phyloP scores from a whole-genome alignment of 2,888 invertebrate species.

The Ephialtes manifestator region DNA sequence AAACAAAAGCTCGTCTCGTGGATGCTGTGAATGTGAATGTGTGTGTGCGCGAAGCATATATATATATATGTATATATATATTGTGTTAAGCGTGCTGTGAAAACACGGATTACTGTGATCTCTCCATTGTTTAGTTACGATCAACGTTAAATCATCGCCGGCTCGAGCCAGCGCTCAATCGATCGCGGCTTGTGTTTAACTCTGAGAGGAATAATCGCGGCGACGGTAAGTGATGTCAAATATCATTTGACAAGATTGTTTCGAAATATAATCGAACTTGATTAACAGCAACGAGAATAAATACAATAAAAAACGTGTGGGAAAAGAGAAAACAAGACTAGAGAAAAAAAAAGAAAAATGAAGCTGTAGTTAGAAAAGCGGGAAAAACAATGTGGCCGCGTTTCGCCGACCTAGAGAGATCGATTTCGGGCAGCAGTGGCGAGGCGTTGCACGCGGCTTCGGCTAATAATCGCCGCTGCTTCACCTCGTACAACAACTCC shows the following conservation, averaged over 20 bases:
- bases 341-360: neutral
- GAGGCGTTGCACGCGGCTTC: conserved; percentile 61
- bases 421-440: conserved; percentile 64
- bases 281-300: neutral
- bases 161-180: neutral
- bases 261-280: neutral
- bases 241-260: neutral
- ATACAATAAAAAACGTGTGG: no score
- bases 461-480: conserved; percentile 56
- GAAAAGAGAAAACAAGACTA: neutral
- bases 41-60: neutral
- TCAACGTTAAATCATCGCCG: neutral
- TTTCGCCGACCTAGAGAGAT: conserved; percentile 57
- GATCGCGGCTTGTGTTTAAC: neutral
- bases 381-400: conserved; percentile 66
- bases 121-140: neutral
- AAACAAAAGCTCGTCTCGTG: neutral
- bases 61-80: no score
- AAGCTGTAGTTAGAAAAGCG: conserved; percentile 24
- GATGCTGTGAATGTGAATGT: neutral
- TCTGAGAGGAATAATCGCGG: neutral
- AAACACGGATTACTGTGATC: conserved; percentile 6
- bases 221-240: neutral
- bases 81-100: conserved; percentile 1
- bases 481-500: conserved; percentile 15